Evolutionary conservation across 1,140 invertebrate species (phyloP).

Genomic region (Pissodes strobi): DNA sequence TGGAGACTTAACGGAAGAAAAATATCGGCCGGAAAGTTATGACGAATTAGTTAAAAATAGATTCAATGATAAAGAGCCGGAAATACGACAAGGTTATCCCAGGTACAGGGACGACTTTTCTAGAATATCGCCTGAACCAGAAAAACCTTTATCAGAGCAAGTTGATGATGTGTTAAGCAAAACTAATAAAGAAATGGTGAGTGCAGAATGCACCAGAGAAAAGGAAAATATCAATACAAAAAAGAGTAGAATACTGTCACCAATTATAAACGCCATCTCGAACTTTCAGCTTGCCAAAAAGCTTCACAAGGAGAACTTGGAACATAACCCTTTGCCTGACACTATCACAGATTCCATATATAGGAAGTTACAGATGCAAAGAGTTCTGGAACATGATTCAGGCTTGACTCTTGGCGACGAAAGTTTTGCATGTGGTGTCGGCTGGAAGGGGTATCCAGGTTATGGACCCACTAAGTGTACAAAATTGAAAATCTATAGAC

Average conservation of each 20-base stretch:
- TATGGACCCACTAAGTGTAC: slow-evolving; percentile 72
- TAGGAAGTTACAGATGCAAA: slow-evolving; percentile 58
- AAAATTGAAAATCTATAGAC: slow-evolving; percentile 70
- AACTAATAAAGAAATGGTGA: slow-evolving; percentile 39
- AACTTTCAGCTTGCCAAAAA: slow-evolving; percentile 76
- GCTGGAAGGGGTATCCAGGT: slow-evolving; percentile 65
- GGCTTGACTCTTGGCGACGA: slow-evolving; percentile 58
- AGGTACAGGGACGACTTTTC: slow-evolving; percentile 46
- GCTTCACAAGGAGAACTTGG: slow-evolving; percentile 76
- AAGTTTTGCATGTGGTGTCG: slow-evolving; percentile 60
- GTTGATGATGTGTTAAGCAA: slow-evolving; percentile 36
- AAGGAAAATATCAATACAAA: slow-evolving; percentile 3
- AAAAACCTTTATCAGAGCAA: slow-evolving; percentile 26
- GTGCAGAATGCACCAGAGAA: too few species aligned
- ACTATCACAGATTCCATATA: slow-evolving; percentile 69
- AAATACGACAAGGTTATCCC: slow-evolving; percentile 38
- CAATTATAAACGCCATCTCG: slow-evolving; percentile 63
- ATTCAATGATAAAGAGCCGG: slow-evolving; percentile 27
- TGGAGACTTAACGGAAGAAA: slow-evolving; percentile 61
- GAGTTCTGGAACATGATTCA: slow-evolving; percentile 52
- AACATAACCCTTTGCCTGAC: slow-evolving; percentile 79
- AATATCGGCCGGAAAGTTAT: slow-evolving; percentile 60
- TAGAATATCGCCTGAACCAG: slow-evolving; percentile 20
- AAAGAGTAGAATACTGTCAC: slow-evolving; percentile 49
- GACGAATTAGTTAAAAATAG: slow-evolving; percentile 45